Evolutionary conservation across 1,140 invertebrate genomes (phyloP).

Genomic region (Oreohelix idahoensis): DNA sequence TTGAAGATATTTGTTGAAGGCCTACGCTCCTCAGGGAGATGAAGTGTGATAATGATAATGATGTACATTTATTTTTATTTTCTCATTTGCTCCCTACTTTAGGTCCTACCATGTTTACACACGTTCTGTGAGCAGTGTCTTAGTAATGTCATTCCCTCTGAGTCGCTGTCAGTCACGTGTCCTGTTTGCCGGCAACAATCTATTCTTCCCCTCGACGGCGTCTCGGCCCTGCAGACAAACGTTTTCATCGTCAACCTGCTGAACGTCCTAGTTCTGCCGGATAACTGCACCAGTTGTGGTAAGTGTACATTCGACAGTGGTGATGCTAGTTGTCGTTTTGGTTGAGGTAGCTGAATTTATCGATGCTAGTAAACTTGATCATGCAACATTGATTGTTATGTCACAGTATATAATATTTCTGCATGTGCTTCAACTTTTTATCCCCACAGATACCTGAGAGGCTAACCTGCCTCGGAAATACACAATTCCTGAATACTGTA

Average conservation of each 20-base stretch:
- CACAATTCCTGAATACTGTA: no score
- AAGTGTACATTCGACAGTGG: no score
- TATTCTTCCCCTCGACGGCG: slow-evolving; percentile 76
- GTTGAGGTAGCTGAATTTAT: no score
- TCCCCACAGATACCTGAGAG: no score
- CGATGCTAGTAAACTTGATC: no score
- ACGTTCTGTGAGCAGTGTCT: slow-evolving; percentile 93
- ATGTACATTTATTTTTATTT: background rate
- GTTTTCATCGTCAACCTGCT: slow-evolving; percentile 74
- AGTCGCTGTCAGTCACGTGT: slow-evolving; percentile 78
- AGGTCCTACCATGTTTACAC: slow-evolving; percentile 91
- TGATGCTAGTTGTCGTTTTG: no score
- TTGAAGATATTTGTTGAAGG: no score
- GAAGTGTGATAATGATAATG: background rate
- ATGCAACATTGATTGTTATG: no score
- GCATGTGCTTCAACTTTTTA: no score
- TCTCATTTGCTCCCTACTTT: slow-evolving; percentile 82
- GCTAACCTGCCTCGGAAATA: no score
- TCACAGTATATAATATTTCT: no score
- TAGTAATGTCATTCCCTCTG: slow-evolving; percentile 81
- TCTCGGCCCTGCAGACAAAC: slow-evolving; percentile 75
- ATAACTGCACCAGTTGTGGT: slow-evolving; percentile 42
- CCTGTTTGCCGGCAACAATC: slow-evolving; percentile 77
- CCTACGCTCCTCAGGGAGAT: no score
- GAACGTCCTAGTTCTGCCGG: slow-evolving; percentile 66